Evolutionary conservation across 1,140 invertebrate species (phyloP).

Genomic region (Drosophila bifasciata): DNA sequence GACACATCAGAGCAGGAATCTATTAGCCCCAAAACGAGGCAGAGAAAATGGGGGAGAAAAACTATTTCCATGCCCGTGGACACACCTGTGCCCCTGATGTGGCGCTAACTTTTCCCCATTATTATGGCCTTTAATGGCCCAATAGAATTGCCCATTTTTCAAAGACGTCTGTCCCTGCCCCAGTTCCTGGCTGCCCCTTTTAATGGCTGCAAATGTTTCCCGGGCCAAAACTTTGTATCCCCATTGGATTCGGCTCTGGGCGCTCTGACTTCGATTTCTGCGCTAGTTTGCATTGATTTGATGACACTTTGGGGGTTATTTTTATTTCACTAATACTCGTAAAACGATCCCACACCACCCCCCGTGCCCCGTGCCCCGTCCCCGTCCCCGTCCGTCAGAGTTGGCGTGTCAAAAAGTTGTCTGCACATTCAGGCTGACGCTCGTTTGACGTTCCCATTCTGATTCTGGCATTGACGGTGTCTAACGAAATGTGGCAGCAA

Average conservation of each 20-base stretch:
- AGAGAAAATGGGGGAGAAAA: constrained; percentile 11
- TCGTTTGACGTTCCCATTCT: constrained; percentile 16
- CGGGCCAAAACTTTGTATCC: constrained; percentile 38
- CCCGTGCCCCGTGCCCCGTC: too few relatives aligned
- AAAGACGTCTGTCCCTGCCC: neutral
- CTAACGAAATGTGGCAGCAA: constrained; percentile 69
- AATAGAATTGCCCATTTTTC: constrained; percentile 70
- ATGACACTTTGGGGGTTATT: constrained; percentile 82
- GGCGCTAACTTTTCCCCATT: constrained; percentile 71
- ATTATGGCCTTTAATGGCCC: constrained; percentile 68
- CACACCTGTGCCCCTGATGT: constrained; percentile 71
- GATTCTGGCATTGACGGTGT: constrained; percentile 32
- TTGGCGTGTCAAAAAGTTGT: constrained; percentile 74
- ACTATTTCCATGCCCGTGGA: constrained; percentile 68
- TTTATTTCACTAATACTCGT: constrained; percentile 77
- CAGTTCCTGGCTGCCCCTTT: constrained; percentile 5
- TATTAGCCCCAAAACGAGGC: constrained; percentile 45
- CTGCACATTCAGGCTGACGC: constrained; percentile 38
- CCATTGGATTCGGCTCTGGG: neutral
- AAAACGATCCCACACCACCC: constrained; percentile 47
- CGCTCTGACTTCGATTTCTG: constrained; percentile 58
- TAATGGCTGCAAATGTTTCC: constrained; percentile 63
- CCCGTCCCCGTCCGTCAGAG: constrained; percentile 14
- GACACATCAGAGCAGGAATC: constrained; percentile 38
- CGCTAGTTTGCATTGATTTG: constrained; percentile 82